Base-by-base conservation (phyloP, 30 jellyfish, hydroid and myxozoan species). In the Turritopsis dohrnii region DNA sequence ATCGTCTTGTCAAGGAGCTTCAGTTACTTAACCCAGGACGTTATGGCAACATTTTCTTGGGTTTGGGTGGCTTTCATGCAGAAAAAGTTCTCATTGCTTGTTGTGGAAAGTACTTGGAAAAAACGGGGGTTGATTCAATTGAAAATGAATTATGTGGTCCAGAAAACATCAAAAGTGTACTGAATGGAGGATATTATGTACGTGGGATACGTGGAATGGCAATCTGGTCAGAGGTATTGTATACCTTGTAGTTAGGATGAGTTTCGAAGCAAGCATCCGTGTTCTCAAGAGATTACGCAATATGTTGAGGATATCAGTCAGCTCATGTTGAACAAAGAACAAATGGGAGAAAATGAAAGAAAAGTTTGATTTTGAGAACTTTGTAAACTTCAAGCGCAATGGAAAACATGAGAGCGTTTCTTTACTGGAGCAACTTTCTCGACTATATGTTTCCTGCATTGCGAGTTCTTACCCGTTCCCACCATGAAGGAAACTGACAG, bases 401-500 rank as follows among this genome's bases (percentile, higher is more conserved):
- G n/a, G n/a, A n/a, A n/a, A n/a, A n/a, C n/a, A n/a, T n/a, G n/a
- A n/a, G n/a, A n/a, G n/a, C n/a, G n/a, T n/a, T n/a, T n/a, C n/a
- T n/a, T n/a, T n/a, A n/a, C n/a, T 60, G 72, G 72, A 60, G n/a
- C n/a, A 60, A 60, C 17, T 60, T 60, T 60, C 23, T 72, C 81
- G 28, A 23, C 31, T 16, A 18, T 17, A 72, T 72, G 18, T 72
- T 16, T 23, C 81, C 88, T 23, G 74, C 30, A 23, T 23, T 81
- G 52, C 86, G 22, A 3, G 88, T 53, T 65, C 88, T 81, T 81
- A 52, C 74, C 31, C 88, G 88, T 53, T 52, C 88, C 86, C 82
- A 81, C 54, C 23, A 86, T 9, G 88, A 81, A 81, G 88, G 88
- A 52, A 81, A 66, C 74, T 81, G 88, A 86, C 29, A 81, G 30